These are phyloP conservation scores for Hyperopisus bebe DNA, from an alignment of 2,113 vertebrate genomes.

Conservation along the genomic window DNA sequence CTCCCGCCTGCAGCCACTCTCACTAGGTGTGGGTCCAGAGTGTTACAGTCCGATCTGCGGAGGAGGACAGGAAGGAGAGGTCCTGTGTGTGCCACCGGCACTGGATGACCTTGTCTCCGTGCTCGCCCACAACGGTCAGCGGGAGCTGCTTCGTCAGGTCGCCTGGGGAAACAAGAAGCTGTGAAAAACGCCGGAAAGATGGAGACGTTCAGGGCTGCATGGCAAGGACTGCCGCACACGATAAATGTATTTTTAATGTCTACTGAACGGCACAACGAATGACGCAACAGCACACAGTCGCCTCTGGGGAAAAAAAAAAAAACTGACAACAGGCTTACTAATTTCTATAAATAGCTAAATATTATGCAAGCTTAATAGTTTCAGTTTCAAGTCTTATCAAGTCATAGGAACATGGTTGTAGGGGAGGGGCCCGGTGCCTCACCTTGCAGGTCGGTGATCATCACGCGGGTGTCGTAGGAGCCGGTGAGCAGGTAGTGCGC, in stretches of 20 bases:
- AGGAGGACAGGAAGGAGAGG: conserved; percentile 94
- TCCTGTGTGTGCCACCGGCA: conserved; percentile 95
- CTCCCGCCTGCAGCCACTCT: conserved; percentile 41
- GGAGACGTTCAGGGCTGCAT: not conserved
- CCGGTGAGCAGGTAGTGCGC: conserved; percentile 95
- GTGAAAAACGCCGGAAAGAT: not conserved
- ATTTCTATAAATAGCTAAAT: not conserved
- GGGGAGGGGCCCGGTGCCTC: conserved; percentile 15
- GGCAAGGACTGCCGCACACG: not conserved
- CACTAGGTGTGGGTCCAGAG: conserved; percentile 90
- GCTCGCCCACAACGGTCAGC: conserved; percentile 81
- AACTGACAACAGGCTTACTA: not conserved
- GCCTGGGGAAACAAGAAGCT: conserved; percentile 35
- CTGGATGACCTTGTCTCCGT: conserved; percentile 96
- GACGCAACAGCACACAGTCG: not conserved
- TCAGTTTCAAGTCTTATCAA: not conserved
- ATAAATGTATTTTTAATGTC: not conserved
- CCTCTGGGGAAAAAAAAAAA: not conserved
- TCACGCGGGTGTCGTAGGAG: conserved; percentile 92
- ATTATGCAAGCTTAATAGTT: not conserved
- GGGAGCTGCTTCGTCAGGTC: conserved; percentile 89
- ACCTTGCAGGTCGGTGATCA: conserved; percentile 95
- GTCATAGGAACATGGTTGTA: not conserved
- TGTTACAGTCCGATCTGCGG: conserved; percentile 94
- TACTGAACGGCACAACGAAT: not conserved